phyloP scores from a whole-genome alignment of 37 sponge, comb jelly and placozoan genomes.

The Halisarca cf. caerulea region DNA sequence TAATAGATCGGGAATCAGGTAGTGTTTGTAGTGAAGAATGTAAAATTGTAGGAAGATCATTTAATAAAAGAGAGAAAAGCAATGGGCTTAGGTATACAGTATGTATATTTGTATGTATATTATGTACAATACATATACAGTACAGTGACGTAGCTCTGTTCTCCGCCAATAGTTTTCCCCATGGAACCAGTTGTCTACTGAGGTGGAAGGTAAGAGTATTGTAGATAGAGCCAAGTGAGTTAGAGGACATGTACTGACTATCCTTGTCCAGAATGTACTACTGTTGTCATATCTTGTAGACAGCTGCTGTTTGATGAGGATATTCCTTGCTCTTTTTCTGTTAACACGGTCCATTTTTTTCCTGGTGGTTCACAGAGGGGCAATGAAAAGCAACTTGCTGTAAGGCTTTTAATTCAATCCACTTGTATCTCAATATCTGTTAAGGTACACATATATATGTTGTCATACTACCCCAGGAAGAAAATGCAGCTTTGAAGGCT shows the following conservation, averaged over 20 bases:
- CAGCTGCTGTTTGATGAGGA: constrained; percentile 52
- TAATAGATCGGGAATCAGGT: no score
- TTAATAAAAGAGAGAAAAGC: no score
- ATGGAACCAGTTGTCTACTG: constrained; percentile 55
- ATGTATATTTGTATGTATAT: no score
- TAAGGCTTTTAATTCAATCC: constrained; percentile 24
- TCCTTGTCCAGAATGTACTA: not conserved
- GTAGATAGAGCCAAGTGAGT: constrained; percentile 33
- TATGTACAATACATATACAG: not conserved
- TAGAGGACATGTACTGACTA: not conserved
- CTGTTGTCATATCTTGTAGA: not conserved
- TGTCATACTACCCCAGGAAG: no score
- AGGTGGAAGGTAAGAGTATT: constrained; percentile 3
- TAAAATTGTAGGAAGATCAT: no score
- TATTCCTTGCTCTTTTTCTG: constrained; percentile 47
- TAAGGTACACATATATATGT: not conserved
- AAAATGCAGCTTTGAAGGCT: not conserved
- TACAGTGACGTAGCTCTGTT: not conserved
- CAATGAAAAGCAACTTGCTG: constrained; percentile 39
- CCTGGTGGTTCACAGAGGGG: constrained; percentile 51
- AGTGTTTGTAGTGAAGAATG: no score
- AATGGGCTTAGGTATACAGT: no score
- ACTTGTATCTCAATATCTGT: not conserved
- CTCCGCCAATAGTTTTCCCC: constrained; percentile 34
- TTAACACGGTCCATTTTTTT: constrained; percentile 66